Percentiles rank a stretch among this genome's conserved stretches.
phyloP scores from a whole-genome alignment of 2,888 invertebrate genomes.

The Caenorhabditis sp. region DNA sequence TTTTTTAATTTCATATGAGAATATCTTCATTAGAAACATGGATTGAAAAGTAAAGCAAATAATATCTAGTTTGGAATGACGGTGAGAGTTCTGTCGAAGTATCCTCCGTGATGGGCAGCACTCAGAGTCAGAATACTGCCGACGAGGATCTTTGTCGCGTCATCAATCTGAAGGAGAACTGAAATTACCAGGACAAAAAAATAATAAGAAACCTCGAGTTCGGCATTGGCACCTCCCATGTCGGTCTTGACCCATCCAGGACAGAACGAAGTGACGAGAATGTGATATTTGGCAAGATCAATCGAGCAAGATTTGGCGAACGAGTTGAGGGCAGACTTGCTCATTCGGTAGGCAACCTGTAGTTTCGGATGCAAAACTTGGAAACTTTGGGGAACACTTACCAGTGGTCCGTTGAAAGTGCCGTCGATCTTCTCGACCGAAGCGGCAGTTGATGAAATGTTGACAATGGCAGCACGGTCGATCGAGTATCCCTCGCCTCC shows the following conservation, averaged over 20 bases:
- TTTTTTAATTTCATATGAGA: neutral
- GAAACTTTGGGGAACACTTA: neutral
- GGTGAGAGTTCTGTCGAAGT: constrained; percentile 27
- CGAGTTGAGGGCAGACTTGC: constrained; percentile 73
- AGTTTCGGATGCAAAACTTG: too few species aligned
- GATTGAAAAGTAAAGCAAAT: neutral
- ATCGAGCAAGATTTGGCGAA: constrained; percentile 68
- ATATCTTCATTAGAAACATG: too few species aligned
- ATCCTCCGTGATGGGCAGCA: constrained; percentile 53
- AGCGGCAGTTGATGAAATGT: constrained; percentile 70
- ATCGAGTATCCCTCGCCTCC: constrained; percentile 53
- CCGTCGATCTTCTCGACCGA: constrained; percentile 65
- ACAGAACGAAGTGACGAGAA: constrained; percentile 67
- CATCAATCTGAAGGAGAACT: constrained; percentile 56
- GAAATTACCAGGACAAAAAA: too few species aligned
- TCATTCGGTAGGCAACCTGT: constrained; percentile 58
- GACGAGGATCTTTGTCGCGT: constrained; percentile 38
- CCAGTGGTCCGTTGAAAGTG: constrained; percentile 61
- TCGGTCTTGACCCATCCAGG: constrained; percentile 77
- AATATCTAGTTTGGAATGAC: constrained; percentile 46
- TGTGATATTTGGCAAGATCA: constrained; percentile 62
- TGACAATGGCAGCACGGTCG: constrained; percentile 68
- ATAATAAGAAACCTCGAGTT: constrained; percentile 36
- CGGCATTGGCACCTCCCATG: constrained; percentile 74
- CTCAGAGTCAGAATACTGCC: constrained; percentile 42